A percentile compares a stretch with the other conserved stretches of the same genome.
Evolutionary conservation across 2,113 vertebrate species (phyloP).

Genomic region (Petromus typicus): DNA sequence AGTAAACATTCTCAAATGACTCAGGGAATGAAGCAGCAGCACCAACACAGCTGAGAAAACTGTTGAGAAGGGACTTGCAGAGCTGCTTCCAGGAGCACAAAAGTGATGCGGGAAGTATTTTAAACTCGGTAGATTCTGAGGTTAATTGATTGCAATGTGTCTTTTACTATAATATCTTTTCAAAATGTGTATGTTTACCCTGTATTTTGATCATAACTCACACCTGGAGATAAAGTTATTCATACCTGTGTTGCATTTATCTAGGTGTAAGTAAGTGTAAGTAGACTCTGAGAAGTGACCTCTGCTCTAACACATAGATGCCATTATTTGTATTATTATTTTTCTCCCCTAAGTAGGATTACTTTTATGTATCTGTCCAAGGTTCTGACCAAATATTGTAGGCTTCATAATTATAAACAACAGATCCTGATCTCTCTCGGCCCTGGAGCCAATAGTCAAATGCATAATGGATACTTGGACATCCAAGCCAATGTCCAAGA

Average conservation of each 20-base stretch:
- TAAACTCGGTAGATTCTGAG: background rate
- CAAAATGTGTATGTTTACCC: background rate
- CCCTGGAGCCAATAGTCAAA: no score
- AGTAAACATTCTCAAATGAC: background rate
- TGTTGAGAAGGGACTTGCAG: background rate
- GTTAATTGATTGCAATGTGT: background rate
- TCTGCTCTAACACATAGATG: no score
- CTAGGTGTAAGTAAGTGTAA: background rate
- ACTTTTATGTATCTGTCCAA: background rate
- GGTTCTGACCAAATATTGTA: background rate
- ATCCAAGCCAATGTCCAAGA: rapidly evolving
- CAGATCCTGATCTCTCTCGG: background rate
- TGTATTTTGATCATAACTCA: background rate
- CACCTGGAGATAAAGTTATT: no score
- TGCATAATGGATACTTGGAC: no score
- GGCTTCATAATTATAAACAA: background rate
- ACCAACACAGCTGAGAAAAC: background rate
- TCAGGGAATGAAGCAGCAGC: background rate
- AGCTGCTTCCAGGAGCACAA: background rate
- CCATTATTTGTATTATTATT: background rate
- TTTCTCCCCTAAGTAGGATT: background rate
- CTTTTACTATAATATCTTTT: background rate
- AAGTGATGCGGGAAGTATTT: background rate
- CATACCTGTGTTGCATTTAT: background rate
- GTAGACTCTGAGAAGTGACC: background rate